A percentile compares a stretch with the other conserved stretches of the same genome.
Conservation (phyloP, 1,140 invertebrate genomes). For the Ips nitidus region DNA sequence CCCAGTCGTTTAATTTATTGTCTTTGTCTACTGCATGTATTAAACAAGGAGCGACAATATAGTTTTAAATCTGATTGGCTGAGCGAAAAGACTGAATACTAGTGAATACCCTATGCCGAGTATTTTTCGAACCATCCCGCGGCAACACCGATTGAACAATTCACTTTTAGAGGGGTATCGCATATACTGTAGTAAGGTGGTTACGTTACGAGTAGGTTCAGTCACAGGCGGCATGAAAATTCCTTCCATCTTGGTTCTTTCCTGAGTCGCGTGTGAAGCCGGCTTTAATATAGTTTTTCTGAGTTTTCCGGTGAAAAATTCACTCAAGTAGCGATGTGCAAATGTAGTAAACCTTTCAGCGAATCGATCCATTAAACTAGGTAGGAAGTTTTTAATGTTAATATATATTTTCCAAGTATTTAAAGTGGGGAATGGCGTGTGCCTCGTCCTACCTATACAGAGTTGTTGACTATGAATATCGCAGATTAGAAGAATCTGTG, state of each 20-base stretch:
- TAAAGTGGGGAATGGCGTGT: conserved; percentile 50
- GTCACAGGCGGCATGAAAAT: conserved; percentile 53
- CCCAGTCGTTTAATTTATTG: too few relatives aligned
- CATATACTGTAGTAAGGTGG: conserved; percentile 51
- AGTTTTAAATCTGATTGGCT: too few relatives aligned
- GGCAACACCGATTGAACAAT: conserved; percentile 49
- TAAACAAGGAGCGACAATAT: too few relatives aligned
- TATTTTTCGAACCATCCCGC: neutral
- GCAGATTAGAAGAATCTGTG: conserved; percentile 48
- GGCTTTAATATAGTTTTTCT: conserved; percentile 43
- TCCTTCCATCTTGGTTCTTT: conserved; percentile 53
- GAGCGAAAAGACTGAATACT: too few relatives aligned
- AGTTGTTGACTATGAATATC: conserved; percentile 49
- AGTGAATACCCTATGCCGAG: too few relatives aligned
- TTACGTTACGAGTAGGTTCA: conserved; percentile 45
- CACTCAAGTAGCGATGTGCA: conserved; percentile 43
- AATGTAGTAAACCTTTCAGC: conserved; percentile 38
- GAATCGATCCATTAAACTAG: conserved; percentile 51
- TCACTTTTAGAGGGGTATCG: conserved; percentile 53
- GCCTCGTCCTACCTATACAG: conserved; percentile 50
- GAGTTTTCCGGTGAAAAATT: conserved; percentile 16
- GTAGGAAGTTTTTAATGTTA: conserved; percentile 52
- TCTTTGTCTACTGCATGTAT: too few relatives aligned
- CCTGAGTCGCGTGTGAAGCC: conserved; percentile 51
- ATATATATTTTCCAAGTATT: conserved; percentile 48